Evolutionary conservation across 2,888 invertebrate species (phyloP).

Genomic region (Seira sanloemensis): DNA sequence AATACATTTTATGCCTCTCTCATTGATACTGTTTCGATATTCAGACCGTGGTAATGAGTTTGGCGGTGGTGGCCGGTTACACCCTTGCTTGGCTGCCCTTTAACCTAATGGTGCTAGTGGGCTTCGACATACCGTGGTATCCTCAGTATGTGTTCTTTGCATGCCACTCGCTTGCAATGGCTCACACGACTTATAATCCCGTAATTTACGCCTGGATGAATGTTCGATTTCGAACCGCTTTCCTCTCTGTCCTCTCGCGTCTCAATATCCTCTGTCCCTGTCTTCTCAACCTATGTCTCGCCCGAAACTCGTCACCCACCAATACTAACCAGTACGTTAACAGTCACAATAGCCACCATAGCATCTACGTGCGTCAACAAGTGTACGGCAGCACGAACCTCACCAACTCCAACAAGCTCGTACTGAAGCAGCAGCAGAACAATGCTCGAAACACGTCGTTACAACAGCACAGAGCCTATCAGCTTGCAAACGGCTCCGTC

Average conservation of each 20-base stretch:
- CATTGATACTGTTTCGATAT: too few species aligned
- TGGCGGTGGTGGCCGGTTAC: slow-evolving; percentile 77
- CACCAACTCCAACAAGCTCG: slow-evolving; percentile 35
- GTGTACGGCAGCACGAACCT: slow-evolving; percentile 35
- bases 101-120: slow-evolving; percentile 69
- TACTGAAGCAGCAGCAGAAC: slow-evolving; percentile 20
- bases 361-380: slow-evolving; percentile 43
- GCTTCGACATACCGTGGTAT: slow-evolving; percentile 39
- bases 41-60: slow-evolving; percentile 78
- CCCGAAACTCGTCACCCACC: slow-evolving; percentile 30
- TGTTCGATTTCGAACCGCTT: slow-evolving; percentile 75
- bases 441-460: not conserved
- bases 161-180: slow-evolving; percentile 75
- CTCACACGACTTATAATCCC: slow-evolving; percentile 75
- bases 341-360: slow-evolving; percentile 25
- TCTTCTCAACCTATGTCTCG: slow-evolving; percentile 39
- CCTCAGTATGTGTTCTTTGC: slow-evolving; percentile 74
- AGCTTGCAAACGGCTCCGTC: slow-evolving; percentile 37
- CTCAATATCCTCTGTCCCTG: slow-evolving; percentile 56
- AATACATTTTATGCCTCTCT: not conserved
- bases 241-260: slow-evolving; percentile 51
- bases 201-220: slow-evolving; percentile 76
- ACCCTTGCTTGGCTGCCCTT: slow-evolving; percentile 77
- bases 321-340: slow-evolving; percentile 18
- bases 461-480: slow-evolving; percentile 15